These are phyloP conservation scores for Eciton burchellii DNA, from an alignment of 1,140 invertebrate species.

Conservation along the genomic window DNA sequence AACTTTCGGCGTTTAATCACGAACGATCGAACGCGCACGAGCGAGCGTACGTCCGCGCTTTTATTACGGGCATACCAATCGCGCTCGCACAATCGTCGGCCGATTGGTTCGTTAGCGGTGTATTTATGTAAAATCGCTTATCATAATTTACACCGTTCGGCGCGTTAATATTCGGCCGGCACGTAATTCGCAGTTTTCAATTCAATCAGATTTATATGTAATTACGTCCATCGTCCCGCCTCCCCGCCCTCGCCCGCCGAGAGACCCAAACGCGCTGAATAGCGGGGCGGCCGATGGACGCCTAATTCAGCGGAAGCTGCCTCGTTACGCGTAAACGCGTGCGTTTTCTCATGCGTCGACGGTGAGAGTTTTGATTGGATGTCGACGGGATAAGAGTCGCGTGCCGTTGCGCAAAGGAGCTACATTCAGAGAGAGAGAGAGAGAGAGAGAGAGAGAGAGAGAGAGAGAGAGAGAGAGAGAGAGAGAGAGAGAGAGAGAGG, in stretches of 20 bases:
- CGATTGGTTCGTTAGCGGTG: constrained; percentile 55
- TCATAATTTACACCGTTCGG: constrained; percentile 51
- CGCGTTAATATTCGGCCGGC: constrained; percentile 49
- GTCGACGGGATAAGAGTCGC: no score
- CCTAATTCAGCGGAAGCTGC: constrained; percentile 2
- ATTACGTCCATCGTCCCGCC: constrained; percentile 37
- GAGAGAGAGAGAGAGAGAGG: no score
- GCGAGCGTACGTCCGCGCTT: background rate
- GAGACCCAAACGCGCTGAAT: background rate
- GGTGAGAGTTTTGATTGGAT: no score
- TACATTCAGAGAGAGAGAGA: no score
- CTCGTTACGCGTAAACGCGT: background rate
- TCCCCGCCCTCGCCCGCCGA: constrained; percentile 22
- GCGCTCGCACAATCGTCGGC: constrained; percentile 43
- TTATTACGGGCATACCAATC: constrained; percentile 44
- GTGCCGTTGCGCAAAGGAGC: no score
- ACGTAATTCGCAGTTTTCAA: constrained; percentile 56
- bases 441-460: no score
- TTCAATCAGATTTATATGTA: constrained; percentile 25
- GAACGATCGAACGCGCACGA: constrained; percentile 8
- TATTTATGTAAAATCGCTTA: constrained; percentile 63
- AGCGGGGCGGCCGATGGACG: background rate
- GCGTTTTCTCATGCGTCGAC: no score
- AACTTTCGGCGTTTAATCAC: constrained; percentile 55
- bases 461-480: no score